Evolutionary conservation across 2,888 invertebrate species (phyloP).

Genomic region (Coleophora flavipennella): DNA sequence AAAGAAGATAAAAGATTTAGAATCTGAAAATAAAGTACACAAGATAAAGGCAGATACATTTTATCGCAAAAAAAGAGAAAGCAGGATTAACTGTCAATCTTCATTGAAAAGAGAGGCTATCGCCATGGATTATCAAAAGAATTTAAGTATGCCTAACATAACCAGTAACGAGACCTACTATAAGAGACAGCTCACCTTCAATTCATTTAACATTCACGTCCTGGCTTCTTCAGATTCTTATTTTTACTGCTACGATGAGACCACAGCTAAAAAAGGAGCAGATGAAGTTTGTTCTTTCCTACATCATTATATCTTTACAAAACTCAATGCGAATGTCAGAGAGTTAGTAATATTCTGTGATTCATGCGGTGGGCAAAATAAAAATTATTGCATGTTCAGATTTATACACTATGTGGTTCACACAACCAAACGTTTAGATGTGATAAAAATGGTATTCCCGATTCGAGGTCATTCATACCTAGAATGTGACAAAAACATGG

Average conservation of each 20-base stretch:
- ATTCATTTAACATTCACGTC: constrained; percentile 20
- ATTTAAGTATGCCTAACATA: constrained; percentile 20
- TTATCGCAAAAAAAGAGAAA: constrained; percentile 12
- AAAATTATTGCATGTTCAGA: constrained; percentile 10
- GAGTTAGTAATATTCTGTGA: constrained; percentile 12
- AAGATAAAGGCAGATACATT: constrained; percentile 14
- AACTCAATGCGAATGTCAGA: background rate
- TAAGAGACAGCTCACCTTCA: constrained; percentile 8
- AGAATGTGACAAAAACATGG: constrained; percentile 17
- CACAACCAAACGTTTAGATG: constrained; percentile 10
- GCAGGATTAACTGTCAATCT: constrained; percentile 12
- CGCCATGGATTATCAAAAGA: constrained; percentile 16
- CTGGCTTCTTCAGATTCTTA: constrained; percentile 12
- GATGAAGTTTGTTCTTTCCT: too few relatives aligned
- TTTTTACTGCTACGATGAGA: constrained; percentile 20
- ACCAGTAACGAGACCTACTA: constrained; percentile 22
- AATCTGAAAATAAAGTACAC: constrained; percentile 10
- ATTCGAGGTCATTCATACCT: constrained; percentile 13
- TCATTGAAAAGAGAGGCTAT: too few relatives aligned
- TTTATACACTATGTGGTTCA: constrained; percentile 13
- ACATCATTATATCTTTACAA: constrained; percentile 15
- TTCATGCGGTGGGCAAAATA: too few relatives aligned
- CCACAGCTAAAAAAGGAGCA: constrained; percentile 16
- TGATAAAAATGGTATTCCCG: constrained; percentile 14
- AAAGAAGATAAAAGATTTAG: constrained; percentile 9